Evolutionary conservation across 2,797 vertebrate genomes (phyloP).

Genomic region (Antrozous pallidus): DNA sequence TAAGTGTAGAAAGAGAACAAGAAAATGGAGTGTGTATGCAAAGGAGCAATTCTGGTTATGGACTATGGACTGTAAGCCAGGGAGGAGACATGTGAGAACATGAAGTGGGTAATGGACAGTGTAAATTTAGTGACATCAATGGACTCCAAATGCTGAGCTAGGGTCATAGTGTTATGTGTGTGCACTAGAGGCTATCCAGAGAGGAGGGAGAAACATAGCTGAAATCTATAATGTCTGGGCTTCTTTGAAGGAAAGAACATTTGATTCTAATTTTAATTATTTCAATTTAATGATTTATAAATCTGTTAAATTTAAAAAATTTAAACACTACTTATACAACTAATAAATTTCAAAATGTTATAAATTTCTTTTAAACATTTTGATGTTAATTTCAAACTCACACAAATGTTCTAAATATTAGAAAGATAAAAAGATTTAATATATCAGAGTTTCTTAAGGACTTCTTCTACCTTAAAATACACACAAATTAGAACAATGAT

Average conservation of each 20-base stretch:
- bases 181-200: neutral
- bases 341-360: neutral
- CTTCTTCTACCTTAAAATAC: neutral
- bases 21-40: neutral
- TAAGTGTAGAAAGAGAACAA: neutral
- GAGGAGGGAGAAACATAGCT: neutral
- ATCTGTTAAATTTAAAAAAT: neutral
- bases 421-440: neutral
- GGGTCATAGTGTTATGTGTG: neutral
- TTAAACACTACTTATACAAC: neutral
- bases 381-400: neutral
- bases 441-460: neutral
- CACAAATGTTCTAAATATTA: neutral
- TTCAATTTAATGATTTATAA: neutral
- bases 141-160: neutral
- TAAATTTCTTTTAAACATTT: constrained; percentile 7
- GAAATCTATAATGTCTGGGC: neutral
- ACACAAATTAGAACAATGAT: neutral
- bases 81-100: neutral
- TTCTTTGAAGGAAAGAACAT: constrained; percentile 13
- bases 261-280: neutral
- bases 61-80: neutral
- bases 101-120: rapidly evolving
- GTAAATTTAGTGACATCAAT: neutral
- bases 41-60: neutral